These are phyloP conservation scores for Lysiphlebus fabarum DNA, from an alignment of 1,140 invertebrate species.

Conservation along the genomic window DNA sequence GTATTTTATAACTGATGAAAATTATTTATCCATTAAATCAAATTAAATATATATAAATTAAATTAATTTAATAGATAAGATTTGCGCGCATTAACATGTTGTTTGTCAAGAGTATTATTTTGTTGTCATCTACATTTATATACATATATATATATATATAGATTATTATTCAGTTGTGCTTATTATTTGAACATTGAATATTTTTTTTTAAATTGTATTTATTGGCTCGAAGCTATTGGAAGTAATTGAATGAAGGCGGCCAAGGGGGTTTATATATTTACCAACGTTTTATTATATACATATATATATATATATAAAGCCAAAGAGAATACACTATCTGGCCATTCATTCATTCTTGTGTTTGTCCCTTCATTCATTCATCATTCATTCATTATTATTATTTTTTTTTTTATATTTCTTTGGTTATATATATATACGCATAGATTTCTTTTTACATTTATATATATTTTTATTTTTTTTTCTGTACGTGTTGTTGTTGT, in stretches of 20 bases:
- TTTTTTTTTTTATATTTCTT: background rate
- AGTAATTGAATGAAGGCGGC: conserved; percentile 56
- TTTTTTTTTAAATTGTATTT: conserved; percentile 57
- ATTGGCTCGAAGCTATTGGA: conserved; percentile 57
- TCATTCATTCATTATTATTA: conserved; percentile 39
- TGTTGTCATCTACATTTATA: background rate
- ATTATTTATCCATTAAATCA: background rate
- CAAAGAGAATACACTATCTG: conserved; percentile 52
- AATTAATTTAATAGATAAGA: background rate
- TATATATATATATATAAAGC: no score
- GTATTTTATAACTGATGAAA: no score
- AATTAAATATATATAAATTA: background rate
- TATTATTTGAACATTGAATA: conserved; percentile 27
- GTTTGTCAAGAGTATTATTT: conserved; percentile 26
- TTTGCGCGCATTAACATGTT: background rate
- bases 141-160: no score
- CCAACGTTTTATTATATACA: conserved; percentile 53
- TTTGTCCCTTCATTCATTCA: conserved; percentile 58
- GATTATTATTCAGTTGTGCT: background rate
- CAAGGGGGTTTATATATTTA: conserved; percentile 48
- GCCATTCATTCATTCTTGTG: conserved; percentile 56
- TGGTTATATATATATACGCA: conserved; percentile 42
- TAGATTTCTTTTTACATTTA: background rate
- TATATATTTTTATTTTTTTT: no score
- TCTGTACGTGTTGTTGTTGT: no score